Conservation (phyloP, 2,113 vertebrate genomes). For the Sisor rabdophorus region DNA sequence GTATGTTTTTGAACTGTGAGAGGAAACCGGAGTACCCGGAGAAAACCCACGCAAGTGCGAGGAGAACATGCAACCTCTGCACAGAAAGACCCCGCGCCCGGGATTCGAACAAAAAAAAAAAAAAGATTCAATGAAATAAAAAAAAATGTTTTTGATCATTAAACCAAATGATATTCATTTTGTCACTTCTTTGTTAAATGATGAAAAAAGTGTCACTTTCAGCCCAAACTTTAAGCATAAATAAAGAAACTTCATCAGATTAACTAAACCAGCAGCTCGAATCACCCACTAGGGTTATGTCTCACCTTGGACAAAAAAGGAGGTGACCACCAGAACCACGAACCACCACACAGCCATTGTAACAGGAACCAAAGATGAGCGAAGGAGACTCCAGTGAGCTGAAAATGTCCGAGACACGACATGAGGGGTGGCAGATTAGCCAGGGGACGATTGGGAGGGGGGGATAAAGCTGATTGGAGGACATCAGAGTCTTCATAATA, state of each 20-base stretch:
- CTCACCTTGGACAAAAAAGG: constrained; percentile 64
- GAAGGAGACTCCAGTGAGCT: neutral
- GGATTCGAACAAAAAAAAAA: too few species aligned
- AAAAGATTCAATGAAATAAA: too few species aligned
- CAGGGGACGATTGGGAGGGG: constrained; percentile 25
- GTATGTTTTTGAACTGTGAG: too few species aligned
- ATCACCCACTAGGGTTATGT: neutral
- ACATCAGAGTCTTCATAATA: constrained; percentile 28
- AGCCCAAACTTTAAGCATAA: neutral
- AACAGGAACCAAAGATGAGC: too few species aligned
- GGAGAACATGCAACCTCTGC: too few species aligned
- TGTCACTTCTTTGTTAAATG: too few species aligned
- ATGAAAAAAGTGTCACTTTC: too few species aligned
- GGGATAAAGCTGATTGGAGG: constrained; percentile 35
- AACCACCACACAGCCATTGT: constrained; percentile 53
- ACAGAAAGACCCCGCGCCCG: too few species aligned
- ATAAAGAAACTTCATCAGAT: neutral
- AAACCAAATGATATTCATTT: too few species aligned
- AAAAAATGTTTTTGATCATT: too few species aligned
- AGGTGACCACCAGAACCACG: constrained; percentile 52
- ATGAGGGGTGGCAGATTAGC: neutral
- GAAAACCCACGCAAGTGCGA: too few species aligned
- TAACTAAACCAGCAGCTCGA: neutral
- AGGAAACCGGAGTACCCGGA: too few species aligned
- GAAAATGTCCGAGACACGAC: constrained; percentile 13